Evolutionary conservation across 2,888 invertebrate genomes (phyloP).

Genomic region (Synanthedon vespiformis): DNA sequence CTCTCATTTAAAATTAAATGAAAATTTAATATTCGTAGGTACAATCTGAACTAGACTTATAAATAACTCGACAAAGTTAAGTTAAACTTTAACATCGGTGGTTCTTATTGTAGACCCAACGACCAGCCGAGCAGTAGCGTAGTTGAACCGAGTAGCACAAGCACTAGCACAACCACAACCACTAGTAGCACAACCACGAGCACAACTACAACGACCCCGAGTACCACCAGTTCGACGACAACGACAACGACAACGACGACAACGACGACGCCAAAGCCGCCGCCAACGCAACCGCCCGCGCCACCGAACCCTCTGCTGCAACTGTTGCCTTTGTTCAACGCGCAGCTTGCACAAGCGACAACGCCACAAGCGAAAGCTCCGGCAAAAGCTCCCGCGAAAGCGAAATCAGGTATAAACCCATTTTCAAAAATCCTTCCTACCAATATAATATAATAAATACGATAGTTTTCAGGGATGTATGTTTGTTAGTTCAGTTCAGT

Average conservation of each 20-base stretch:
- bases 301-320: background rate
- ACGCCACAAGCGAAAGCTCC: background rate
- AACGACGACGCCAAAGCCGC: constrained; percentile 30
- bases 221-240: constrained; percentile 48
- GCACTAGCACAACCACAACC: constrained; percentile 32
- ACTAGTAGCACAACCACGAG: constrained; percentile 40
- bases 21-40: too few species aligned
- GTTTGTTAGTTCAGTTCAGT: too few species aligned
- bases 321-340: background rate
- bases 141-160: constrained; percentile 13
- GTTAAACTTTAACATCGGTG: background rate
- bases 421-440: too few species aligned
- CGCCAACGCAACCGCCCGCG: constrained; percentile 45
- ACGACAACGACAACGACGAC: constrained; percentile 40
- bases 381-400: background rate
- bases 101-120: constrained; percentile 6
- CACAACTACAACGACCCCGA: constrained; percentile 47
- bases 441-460: too few species aligned
- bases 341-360: constrained; percentile 5
- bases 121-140: constrained; percentile 7
- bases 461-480: too few species aligned
- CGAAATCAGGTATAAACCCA: background rate
- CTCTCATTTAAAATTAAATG: too few species aligned
- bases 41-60: background rate
- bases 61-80: background rate